Base-by-base conservation (phyloP, 2,888 invertebrate genomes). In the Helicoverpa assulta region DNA sequence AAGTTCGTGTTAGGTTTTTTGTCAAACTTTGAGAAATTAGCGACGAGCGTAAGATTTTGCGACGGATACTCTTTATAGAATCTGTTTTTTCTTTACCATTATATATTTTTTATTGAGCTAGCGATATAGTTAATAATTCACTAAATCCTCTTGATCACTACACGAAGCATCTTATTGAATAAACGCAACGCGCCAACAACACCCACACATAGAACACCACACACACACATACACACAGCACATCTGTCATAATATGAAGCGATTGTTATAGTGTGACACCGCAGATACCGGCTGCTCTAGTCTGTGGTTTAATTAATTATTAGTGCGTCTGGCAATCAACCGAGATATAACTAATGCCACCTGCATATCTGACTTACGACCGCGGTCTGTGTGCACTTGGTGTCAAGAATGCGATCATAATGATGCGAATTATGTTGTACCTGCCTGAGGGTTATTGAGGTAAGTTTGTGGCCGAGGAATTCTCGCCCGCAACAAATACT, bases 281-380 rank as follows among this genome's bases (percentile, higher is more conserved):
- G 58, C 84, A 86, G 76, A 81, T 78, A 80, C 75, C 84, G 77
- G 72, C 73, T 86, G 87, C 73, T 80, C 62, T 72, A 64, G 84
- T 75, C 57, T 87, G 88, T 64, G 86, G 89, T 82, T 74, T 81
- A 80, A 88, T 89, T 87, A 88, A 88, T 86, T 84, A 88, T 83
- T 76, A 81, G 75, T 81, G 64, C 79, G 80, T 73, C 70, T 78
- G 72, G 73, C 67, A 76, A 80, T 83, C 79, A 80, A 70, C 60
- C 57, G 14, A 47, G 55, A 51, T 71, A 64, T 70, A 70, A 54
- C 75, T 57, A 62, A 75, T 77, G 66, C 64, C 57, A 67, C 51
- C 66, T 72, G 68, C 81, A 81, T 73, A 67, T 61, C 67, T 64
- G 58, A 64, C 53, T 67, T 57, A 69, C 14, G 50, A 72, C 75